phyloP scores from a whole-genome alignment of 2,888 invertebrate genomes.

The Zhuqinia jingwanae region DNA sequence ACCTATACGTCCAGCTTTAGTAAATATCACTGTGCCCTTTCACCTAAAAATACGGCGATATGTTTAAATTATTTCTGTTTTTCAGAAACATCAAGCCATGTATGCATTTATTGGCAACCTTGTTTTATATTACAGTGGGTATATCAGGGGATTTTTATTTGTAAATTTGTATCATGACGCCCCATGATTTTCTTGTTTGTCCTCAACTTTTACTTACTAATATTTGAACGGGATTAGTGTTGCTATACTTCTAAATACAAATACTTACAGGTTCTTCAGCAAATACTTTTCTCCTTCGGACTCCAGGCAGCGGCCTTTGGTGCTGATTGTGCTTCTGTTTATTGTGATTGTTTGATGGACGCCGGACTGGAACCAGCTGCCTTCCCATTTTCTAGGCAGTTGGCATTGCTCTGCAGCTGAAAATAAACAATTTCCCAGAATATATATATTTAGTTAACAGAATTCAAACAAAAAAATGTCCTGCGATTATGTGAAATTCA shows the following conservation, averaged over 20 bases:
- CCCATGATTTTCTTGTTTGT: too few species aligned
- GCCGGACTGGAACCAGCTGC: constrained; percentile 85
- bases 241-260: constrained; percentile 13
- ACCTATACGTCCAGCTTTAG: too few species aligned
- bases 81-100: too few species aligned
- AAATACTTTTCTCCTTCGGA: constrained; percentile 86
- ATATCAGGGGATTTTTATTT: too few species aligned
- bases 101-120: too few species aligned
- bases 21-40: too few species aligned
- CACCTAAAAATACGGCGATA: too few species aligned
- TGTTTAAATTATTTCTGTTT: too few species aligned
- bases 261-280: constrained; percentile 81
- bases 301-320: constrained; percentile 86
- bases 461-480: not conserved
- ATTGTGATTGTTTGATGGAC: constrained; percentile 81
- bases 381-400: constrained; percentile 76
- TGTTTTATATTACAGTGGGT: too few species aligned
- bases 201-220: too few species aligned
- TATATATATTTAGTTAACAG: not conserved
- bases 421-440: not conserved
- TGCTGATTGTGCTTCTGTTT: constrained; percentile 84
- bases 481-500: not conserved
- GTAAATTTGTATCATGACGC: too few species aligned
- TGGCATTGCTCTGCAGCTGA: constrained; percentile 75
- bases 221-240: too few species aligned